Percentiles rank a stretch among this genome's conserved stretches.
Evolutionary conservation across 2,888 invertebrate genomes (phyloP).

Genomic region (Coenonympha glycerion): DNA sequence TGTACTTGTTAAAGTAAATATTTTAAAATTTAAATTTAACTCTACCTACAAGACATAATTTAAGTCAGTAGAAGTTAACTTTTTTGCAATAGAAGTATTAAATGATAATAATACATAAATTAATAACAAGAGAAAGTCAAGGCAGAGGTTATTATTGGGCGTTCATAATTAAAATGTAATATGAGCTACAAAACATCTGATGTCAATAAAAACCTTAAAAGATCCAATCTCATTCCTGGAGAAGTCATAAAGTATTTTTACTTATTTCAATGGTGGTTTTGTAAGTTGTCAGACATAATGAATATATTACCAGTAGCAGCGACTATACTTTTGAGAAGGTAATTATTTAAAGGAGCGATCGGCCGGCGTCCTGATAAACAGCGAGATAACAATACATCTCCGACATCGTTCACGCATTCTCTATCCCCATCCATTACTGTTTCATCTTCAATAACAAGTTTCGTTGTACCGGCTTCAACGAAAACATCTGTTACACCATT

Average conservation of each 20-base stretch:
- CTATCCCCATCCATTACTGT: constrained; percentile 74
- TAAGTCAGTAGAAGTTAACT: too few relatives aligned
- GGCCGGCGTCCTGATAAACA: constrained; percentile 71
- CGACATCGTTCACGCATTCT: constrained; percentile 74
- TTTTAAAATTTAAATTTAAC: not conserved
- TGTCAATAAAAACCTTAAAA: constrained; percentile 39
- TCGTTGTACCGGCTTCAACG: constrained; percentile 50
- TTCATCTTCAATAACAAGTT: constrained; percentile 74
- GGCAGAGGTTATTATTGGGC: too few relatives aligned
- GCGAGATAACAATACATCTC: constrained; percentile 72
- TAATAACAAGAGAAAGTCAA: constrained; percentile 31
- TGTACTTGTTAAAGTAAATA: not conserved
- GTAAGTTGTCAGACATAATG: constrained; percentile 71
- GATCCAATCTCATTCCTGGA: constrained; percentile 47
- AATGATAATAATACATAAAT: constrained; percentile 18
- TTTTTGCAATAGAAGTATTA: too few relatives aligned
- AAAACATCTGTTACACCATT: constrained; percentile 32
- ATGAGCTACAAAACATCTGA: constrained; percentile 32
- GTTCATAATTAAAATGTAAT: constrained; percentile 5
- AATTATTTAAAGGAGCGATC: constrained; percentile 73
- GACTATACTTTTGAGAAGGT: constrained; percentile 68
- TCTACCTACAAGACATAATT: not conserved
- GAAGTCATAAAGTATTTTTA: constrained; percentile 62
- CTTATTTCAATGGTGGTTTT: constrained; percentile 66
- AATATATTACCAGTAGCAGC: constrained; percentile 74